Conservation (phyloP, 2,113 vertebrate species). For the Tetrax tetrax region DNA sequence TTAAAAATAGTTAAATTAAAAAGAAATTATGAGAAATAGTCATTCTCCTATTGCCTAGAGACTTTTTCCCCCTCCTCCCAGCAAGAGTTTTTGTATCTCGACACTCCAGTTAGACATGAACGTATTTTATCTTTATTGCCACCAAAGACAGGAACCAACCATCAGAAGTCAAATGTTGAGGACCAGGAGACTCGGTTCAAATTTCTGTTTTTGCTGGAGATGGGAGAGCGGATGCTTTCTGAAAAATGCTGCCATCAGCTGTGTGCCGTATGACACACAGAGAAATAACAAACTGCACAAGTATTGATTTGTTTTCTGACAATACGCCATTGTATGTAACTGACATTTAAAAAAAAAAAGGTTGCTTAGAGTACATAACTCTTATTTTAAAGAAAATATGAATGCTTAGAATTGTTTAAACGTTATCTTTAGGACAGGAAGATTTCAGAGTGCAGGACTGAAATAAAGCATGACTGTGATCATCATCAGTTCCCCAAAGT, state of each 20-base stretch:
- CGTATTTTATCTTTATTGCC: background rate
- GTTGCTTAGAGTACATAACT: background rate
- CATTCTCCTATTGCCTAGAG: background rate
- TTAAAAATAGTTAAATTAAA: background rate
- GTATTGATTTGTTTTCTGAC: constrained; percentile 17
- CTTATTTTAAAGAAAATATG: background rate
- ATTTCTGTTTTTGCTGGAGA: constrained; percentile 7
- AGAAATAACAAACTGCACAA: background rate
- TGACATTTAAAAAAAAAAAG: background rate
- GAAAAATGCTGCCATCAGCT: background rate
- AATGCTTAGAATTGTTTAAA: background rate
- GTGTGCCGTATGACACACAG: background rate
- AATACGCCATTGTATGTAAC: fast-evolving
- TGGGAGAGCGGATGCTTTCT: background rate
- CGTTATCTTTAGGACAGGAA: background rate
- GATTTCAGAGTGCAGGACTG: background rate
- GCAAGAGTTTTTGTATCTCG: background rate
- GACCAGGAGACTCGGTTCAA: background rate
- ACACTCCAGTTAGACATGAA: background rate
- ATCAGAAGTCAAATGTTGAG: background rate
- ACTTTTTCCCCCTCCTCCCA: background rate
- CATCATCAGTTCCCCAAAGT: background rate
- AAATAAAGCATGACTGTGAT: background rate
- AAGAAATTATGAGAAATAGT: background rate
- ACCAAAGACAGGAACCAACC: background rate